Evolutionary conservation across 1,140 invertebrate genomes (phyloP), one percentile per base, ranked within the genome.

Genomic region (Cephus cinctus): DNA sequence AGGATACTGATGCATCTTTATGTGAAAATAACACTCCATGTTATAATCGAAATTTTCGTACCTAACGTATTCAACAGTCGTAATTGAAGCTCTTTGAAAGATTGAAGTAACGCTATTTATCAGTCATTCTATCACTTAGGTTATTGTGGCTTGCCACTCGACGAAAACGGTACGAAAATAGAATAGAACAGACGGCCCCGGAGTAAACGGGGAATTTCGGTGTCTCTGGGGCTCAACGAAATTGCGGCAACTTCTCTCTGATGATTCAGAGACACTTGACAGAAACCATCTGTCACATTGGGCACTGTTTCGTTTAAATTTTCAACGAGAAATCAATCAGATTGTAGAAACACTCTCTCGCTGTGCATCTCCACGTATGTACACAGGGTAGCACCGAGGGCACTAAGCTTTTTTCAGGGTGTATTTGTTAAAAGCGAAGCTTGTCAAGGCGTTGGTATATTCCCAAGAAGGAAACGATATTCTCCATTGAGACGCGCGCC

Each of bases 141-240:
- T 59, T 56, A 47, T 47, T 22, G 45, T 47, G 23, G 34, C 27
- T 38, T 40, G 49, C 49, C 22, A 31, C 15, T 20, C 36, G 43
- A 34, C n/a, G 43, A 38, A 27, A 54, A 51, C 50, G 6, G 57
- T 56, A 59, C 57, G 48, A 59, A 59, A 59, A 59, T 59, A 59
- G 57, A 59, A 36, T 46, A 46, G 49, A 46, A 51, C 47, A 50
- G 27, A 21, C 6, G 25, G 25, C 25, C 25, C 25, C 6, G 6
- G 25, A 27, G 25, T 27, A 6, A 6, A n/a, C 25, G 25, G n/a
- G 25, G 25, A n/a, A 8, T n/a, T 27, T n/a, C 25, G 6, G n/a
- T n/a, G n/a, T n/a, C n/a, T n/a, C n/a, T n/a, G n/a, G n/a, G n/a
- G n/a, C n/a, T n/a, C n/a, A n/a, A n/a, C n/a, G n/a, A n/a, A n/a